These are phyloP conservation scores for Caloenas nicobarica DNA, from an alignment of 2,113 vertebrate species.

Conservation along the genomic window DNA sequence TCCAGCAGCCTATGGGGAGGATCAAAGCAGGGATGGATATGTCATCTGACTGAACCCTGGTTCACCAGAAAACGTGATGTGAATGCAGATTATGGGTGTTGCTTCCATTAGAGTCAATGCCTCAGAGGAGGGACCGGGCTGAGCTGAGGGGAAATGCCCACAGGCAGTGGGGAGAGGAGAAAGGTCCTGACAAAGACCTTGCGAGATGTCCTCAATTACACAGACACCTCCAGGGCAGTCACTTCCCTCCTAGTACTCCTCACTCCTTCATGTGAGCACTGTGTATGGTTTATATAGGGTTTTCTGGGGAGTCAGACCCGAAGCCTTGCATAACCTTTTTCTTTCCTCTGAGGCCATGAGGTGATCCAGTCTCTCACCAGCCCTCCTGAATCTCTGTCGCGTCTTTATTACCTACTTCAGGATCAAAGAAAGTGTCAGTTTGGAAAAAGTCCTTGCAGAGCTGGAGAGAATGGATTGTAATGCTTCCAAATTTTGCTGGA, in stretches of 20 bases:
- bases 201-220: background rate
- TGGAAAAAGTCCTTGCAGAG: background rate
- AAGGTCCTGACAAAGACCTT: background rate
- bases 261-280: background rate
- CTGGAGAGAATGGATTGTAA: background rate
- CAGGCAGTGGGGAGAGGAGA: background rate
- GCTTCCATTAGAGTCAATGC: background rate
- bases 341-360: background rate
- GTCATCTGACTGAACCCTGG: background rate
- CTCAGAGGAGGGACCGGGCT: background rate
- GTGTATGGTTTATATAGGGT: background rate
- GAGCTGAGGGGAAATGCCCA: background rate
- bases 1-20: background rate
- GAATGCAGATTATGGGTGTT: background rate
- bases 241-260: background rate
- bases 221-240: background rate
- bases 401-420: background rate
- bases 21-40: background rate
- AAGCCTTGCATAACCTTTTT: background rate
- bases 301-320: background rate
- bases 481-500: background rate
- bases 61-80: background rate
- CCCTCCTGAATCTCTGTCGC: background rate
- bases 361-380: background rate
- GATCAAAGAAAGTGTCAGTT: background rate